Percentiles rank a stretch among this genome's conserved stretches.
Evolutionary conservation across 2,113 vertebrate species (phyloP).

Genomic region (Apistogramma diplotaenia): DNA sequence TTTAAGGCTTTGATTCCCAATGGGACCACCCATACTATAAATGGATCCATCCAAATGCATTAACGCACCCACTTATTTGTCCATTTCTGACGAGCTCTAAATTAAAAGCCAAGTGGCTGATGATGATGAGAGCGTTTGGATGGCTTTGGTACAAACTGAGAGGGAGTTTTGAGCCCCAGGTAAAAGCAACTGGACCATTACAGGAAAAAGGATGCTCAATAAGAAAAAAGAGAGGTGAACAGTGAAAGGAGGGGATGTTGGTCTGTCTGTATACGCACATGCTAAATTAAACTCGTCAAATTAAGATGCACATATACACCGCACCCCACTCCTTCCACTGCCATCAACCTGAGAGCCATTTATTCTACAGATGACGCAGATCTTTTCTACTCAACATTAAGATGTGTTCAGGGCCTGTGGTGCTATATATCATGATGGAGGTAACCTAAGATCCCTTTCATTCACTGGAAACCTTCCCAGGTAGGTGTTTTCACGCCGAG

Average conservation of each 20-base stretch:
- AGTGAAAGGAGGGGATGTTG: neutral
- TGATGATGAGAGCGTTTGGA: neutral
- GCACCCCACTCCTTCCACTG: neutral
- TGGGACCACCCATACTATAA: slow-evolving; percentile 59
- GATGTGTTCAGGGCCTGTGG: slow-evolving; percentile 50
- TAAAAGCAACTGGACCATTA: neutral
- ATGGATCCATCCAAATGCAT: slow-evolving; percentile 47
- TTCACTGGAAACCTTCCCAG: slow-evolving; percentile 50
- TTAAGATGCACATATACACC: neutral
- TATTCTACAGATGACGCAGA: slow-evolving; percentile 31
- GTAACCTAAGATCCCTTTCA: slow-evolving; percentile 56
- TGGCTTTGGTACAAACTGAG: neutral
- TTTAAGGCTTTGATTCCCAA: slow-evolving; percentile 69
- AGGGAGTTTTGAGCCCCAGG: neutral
- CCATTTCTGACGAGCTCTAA: slow-evolving; percentile 7
- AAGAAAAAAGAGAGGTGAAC: neutral
- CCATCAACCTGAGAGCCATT: slow-evolving; percentile 20
- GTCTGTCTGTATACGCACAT: neutral
- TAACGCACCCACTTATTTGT: slow-evolving; percentile 13
- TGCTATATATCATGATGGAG: slow-evolving; percentile 42
- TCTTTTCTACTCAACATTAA: slow-evolving; percentile 24
- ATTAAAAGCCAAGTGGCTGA: neutral
- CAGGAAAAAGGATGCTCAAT: neutral
- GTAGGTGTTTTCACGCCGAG: slow-evolving; percentile 9
- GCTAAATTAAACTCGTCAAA: neutral